Evolutionary conservation across 2,113 vertebrate genomes (phyloP), one percentile per base, ranked within the genome.

Genomic region (Sinocyclocheilus maitianheensis): DNA sequence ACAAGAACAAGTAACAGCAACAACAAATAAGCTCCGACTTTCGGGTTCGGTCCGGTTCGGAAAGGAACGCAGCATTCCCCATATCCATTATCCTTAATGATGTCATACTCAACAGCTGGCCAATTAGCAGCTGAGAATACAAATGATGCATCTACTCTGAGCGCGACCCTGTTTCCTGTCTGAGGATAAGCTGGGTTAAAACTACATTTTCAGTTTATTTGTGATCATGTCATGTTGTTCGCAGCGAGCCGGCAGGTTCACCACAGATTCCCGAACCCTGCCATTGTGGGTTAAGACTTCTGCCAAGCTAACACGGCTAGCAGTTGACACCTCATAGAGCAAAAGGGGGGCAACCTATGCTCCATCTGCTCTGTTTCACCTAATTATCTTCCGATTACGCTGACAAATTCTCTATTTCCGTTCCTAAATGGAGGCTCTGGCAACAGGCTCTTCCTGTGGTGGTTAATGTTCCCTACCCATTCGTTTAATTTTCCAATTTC

Each of bases 361-460:
- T 58, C 65, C 46, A 26, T 26, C 87, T 88, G 86, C 71, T 82
- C 83, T 2, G 11, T 80, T 88, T 85, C 81, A 90, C 78, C 65
- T 81, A 86, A 89, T 87, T 86, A 85, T 74, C 80, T 65, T 84
- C 77, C 87, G 69, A 71, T 84, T 65, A 77, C 77, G 40, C 79
- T 81, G 88, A 90, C 80, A 87, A 87, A 91, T 89, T 90, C 77
- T 91, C 65, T 74, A 89, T 89, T 90, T 90, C 86, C 85, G 62
- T 46, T 88, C 72, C 76, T 83, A 84, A 86, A 71, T 86, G 48
- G 69, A 55, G 85, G 84, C 81, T 85, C 34, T 55, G 84, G 87
- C 86, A 88, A 80, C 7, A 34, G 43, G 43, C 55, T 79, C 81
- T 65, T 84, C 30, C 76, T 55, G 75, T 77, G 55, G 81, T 48